Evolutionary conservation across 1,140 invertebrate genomes (phyloP), one percentile per base, ranked within the genome.

Genomic region (Lordiphosa mommai): DNA sequence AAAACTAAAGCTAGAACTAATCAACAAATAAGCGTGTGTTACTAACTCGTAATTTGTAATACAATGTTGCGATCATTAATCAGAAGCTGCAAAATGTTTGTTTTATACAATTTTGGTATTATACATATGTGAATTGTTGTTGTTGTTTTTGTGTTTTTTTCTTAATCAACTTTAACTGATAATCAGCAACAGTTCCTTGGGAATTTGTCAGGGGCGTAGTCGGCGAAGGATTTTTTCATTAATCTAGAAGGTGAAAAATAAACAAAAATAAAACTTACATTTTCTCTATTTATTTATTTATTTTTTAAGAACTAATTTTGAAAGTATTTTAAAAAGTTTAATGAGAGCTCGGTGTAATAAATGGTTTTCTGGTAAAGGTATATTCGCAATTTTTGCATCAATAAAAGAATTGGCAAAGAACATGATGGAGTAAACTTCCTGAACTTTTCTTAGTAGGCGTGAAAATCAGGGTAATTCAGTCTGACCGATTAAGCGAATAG

Each of bases 21-120:
- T 87, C 76, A 87, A 87, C 84, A 87, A 87, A 84, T 87, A 87
- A 84, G 84, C 84, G 84, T 86, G 77, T 87, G 84, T 87, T 86
- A 72, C 69, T 79, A 87, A 84, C 79, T 84, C 68, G 77, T 82
- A 82, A 72, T 69, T 69, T 74, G 61, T 73, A 74, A 73, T 74
- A 72, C 68, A 86, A 77, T 70, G 76, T 86, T 66, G 77, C 61
- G 65, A 72, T 84, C 53, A 82, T 59, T 85, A 77, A 84, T 84
- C 77, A 77, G 72, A 60, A 82, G 77, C 71, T 67, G 71, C 64
- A 71, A 68, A 34, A 49, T 30, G 30, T 57, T 38, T 49, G 27
- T 43, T 67, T 44, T 66, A 66, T 66, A 66, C 63, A 66, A 66
- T 66, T 63, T 63, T 63, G 47, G 63, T 66, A 58, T 38, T 56